phyloP scores from a whole-genome alignment of 1,140 invertebrate species.

The Philaenus spumarius region DNA sequence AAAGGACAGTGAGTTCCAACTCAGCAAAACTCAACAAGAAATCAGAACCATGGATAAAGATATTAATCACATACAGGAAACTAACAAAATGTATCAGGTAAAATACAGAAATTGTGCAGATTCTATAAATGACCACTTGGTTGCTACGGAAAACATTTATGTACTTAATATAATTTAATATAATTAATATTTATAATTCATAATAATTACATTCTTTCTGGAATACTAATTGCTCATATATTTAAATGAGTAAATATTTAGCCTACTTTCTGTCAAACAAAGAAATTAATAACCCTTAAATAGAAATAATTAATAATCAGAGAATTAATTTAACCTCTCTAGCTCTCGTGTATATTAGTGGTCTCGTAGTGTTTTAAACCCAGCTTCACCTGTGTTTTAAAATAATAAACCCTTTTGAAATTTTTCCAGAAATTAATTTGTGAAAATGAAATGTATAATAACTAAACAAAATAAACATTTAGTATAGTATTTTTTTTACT shows the following conservation, averaged over 20 bases:
- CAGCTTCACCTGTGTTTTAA: no score
- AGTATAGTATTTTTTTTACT: no score
- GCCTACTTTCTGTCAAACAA: no score
- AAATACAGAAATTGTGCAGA: background rate
- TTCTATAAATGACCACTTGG: background rate
- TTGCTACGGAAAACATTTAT: background rate
- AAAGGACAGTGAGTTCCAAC: slow-evolving; percentile 43
- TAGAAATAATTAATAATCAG: no score
- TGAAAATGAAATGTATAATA: no score
- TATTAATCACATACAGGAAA: slow-evolving; percentile 40
- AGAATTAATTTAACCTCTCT: no score
- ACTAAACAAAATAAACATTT: no score
- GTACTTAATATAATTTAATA: background rate
- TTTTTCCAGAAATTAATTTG: no score
- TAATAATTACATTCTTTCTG: background rate
- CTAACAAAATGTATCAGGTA: slow-evolving; percentile 24
- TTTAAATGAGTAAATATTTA: background rate
- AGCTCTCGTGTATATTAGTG: no score
- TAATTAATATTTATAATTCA: background rate
- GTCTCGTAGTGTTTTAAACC: no score
- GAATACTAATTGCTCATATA: background rate
- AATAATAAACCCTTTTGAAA: no score
- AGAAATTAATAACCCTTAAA: no score
- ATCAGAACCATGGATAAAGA: slow-evolving; percentile 45
- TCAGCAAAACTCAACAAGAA: slow-evolving; percentile 45